Percentiles rank a stretch among this genome's conserved stretches.
Evolutionary conservation across 2,888 invertebrate genomes (phyloP).

Genomic region (Diadromus collaris): DNA sequence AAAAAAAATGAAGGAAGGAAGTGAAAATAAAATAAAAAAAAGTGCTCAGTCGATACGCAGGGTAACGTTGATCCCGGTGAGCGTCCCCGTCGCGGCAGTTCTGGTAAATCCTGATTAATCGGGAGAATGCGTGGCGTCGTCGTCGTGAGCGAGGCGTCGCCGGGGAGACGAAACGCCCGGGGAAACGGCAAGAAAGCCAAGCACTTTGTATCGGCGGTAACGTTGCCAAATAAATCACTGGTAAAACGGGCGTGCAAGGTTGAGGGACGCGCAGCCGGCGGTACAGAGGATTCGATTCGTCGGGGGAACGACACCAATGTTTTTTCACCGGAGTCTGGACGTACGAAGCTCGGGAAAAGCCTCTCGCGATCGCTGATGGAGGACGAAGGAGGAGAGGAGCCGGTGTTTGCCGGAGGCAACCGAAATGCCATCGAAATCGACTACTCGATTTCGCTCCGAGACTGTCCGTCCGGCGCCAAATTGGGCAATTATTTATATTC

Average conservation of each 20-base stretch:
- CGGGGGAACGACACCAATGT: constrained; percentile 60
- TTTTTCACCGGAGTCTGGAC: constrained; percentile 61
- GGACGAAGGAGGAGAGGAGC: constrained; percentile 10
- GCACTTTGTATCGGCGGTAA: constrained; percentile 66
- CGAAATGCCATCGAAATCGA: constrained; percentile 49
- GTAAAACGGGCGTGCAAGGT: constrained; percentile 60
- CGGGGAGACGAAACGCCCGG: constrained; percentile 50
- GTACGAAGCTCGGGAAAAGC: constrained; percentile 52
- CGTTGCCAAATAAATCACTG: constrained; percentile 67
- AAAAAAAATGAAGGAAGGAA: constrained; percentile 28
- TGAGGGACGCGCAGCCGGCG: constrained; percentile 29
- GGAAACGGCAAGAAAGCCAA: constrained; percentile 62
- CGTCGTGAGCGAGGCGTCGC: constrained; percentile 44
- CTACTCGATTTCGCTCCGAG: constrained; percentile 54
- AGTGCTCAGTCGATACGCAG: constrained; percentile 35
- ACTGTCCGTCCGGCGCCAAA: constrained; percentile 69
- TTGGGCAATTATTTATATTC: constrained; percentile 74
- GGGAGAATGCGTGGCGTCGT: constrained; percentile 57
- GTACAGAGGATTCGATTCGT: constrained; percentile 64
- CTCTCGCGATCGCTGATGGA: constrained; percentile 27
- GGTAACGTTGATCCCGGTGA: constrained; percentile 48
- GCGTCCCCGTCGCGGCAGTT: constrained; percentile 37
- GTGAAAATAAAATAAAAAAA: constrained; percentile 23
- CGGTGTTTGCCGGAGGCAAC: constrained; percentile 7
- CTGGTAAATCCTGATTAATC: constrained; percentile 65